Conservation (phyloP, 2,888 invertebrate species). For the Pheosia gnoma region DNA sequence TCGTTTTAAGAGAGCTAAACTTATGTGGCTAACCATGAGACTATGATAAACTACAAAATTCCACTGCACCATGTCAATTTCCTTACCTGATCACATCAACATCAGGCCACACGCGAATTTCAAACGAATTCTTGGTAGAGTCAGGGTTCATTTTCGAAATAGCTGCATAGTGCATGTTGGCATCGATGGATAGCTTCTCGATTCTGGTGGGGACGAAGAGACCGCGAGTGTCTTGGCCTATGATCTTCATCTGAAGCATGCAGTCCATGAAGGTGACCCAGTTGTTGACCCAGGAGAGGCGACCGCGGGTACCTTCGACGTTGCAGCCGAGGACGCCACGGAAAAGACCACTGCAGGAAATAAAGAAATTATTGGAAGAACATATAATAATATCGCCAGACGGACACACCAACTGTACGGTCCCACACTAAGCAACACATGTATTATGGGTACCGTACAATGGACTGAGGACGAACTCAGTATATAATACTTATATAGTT, state of each 20-base stretch:
- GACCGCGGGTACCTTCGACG: conserved; percentile 77
- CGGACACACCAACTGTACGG: too few relatives aligned
- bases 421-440: too few relatives aligned
- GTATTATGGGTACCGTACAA: too few relatives aligned
- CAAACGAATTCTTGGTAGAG: conserved; percentile 70
- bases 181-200: conserved; percentile 87
- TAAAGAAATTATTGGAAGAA: too few relatives aligned
- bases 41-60: too few relatives aligned
- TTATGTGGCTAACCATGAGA: too few relatives aligned
- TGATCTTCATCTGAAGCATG: conserved; percentile 92
- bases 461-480: too few relatives aligned
- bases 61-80: background rate
- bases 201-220: conserved; percentile 91
- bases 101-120: conserved; percentile 76
- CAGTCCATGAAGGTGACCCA: conserved; percentile 96
- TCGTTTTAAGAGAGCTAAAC: too few relatives aligned
- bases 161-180: conserved; percentile 83
- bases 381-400: too few relatives aligned
- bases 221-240: conserved; percentile 87
- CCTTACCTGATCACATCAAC: conserved; percentile 77
- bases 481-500: too few relatives aligned
- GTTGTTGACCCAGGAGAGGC: conserved; percentile 89
- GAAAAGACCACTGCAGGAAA: conserved; percentile 77
- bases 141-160: conserved; percentile 77
- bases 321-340: conserved; percentile 84